A percentile compares a stretch with the other conserved stretches of the same genome.
Conservation (phyloP, 2,113 vertebrate genomes). For the Seriola quinqueradiata region DNA sequence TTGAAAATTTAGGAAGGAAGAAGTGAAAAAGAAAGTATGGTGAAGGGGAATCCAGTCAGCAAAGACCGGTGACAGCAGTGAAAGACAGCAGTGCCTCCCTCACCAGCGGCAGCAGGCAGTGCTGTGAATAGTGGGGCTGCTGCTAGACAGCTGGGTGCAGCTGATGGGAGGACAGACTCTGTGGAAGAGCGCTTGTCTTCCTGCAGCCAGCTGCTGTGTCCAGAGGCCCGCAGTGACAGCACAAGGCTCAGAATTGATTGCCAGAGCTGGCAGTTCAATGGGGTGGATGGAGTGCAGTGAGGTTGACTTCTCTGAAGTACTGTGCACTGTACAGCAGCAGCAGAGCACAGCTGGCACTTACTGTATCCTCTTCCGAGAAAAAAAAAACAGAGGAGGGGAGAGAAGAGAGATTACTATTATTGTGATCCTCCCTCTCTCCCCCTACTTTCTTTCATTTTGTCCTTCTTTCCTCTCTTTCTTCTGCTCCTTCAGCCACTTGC, state of each 20-base stretch:
- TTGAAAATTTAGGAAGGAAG: constrained; percentile 85
- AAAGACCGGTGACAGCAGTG: constrained; percentile 60
- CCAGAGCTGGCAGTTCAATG: constrained; percentile 85
- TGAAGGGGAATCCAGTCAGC: constrained; percentile 82
- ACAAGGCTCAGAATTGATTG: constrained; percentile 93
- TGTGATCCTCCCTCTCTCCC: constrained; percentile 27
- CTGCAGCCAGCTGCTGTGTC: constrained; percentile 90
- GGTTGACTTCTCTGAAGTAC: constrained; percentile 74
- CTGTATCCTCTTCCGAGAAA: constrained; percentile 72
- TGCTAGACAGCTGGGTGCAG: constrained; percentile 90
- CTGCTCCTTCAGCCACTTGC: constrained; percentile 33
- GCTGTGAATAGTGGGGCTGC: constrained; percentile 86
- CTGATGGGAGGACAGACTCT: constrained; percentile 87
- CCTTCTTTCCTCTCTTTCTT: constrained; percentile 28
- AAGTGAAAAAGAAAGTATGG: constrained; percentile 80
- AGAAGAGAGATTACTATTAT: constrained; percentile 51
- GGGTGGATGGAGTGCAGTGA: constrained; percentile 81
- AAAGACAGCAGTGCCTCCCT: constrained; percentile 59
- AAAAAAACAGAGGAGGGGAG: constrained; percentile 21
- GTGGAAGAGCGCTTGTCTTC: constrained; percentile 86
- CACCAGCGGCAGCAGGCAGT: constrained; percentile 64
- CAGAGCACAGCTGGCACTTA: constrained; percentile 79
- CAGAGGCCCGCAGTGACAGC: constrained; percentile 89
- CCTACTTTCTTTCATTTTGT: constrained; percentile 2
- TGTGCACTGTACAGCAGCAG: constrained; percentile 64